A percentile compares a stretch with the other conserved stretches of the same genome.
phyloP scores from a whole-genome alignment of 1,140 invertebrate species.

The Drosophila ercepeae region DNA sequence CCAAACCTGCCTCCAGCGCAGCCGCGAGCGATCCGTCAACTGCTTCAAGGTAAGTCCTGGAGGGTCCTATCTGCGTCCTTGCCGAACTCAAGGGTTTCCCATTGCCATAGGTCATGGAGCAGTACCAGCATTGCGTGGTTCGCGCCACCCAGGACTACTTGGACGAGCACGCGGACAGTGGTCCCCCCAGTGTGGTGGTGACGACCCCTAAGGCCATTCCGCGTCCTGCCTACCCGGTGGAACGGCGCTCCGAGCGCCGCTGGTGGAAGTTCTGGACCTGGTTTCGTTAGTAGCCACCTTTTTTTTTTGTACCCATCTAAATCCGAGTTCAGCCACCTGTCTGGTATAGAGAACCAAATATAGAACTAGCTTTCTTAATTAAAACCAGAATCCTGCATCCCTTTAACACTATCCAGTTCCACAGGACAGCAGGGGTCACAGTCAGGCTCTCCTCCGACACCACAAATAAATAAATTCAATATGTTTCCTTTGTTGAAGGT shows the following conservation, averaged over 20 bases:
- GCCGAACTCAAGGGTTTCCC: background rate
- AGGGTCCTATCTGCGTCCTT: background rate
- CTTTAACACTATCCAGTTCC: background rate
- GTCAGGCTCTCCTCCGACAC: background rate
- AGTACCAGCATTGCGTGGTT: slow-evolving; percentile 44
- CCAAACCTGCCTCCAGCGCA: slow-evolving; percentile 31
- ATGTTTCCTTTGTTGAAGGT: background rate
- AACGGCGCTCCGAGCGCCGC: slow-evolving; percentile 6
- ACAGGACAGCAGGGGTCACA: background rate
- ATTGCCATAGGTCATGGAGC: slow-evolving; percentile 33
- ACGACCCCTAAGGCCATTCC: slow-evolving; percentile 14
- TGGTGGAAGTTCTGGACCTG: slow-evolving; percentile 61
- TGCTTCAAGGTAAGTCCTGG: slow-evolving; percentile 34
- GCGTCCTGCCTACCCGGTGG: background rate
- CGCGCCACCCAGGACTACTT: slow-evolving; percentile 44
- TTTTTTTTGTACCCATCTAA: background rate
- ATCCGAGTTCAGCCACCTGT: background rate
- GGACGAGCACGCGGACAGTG: slow-evolving; percentile 19
- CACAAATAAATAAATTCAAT: background rate
- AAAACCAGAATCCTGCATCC: slow-evolving; percentile 19
- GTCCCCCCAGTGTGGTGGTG: background rate
- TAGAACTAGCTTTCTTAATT: slow-evolving; percentile 39
- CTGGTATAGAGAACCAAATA: background rate
- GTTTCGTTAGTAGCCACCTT: slow-evolving; percentile 28
- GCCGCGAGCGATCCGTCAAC: slow-evolving; percentile 28